Evolutionary conservation across 2,113 vertebrate genomes (phyloP).

Genomic region (Loxodonta africana): DNA sequence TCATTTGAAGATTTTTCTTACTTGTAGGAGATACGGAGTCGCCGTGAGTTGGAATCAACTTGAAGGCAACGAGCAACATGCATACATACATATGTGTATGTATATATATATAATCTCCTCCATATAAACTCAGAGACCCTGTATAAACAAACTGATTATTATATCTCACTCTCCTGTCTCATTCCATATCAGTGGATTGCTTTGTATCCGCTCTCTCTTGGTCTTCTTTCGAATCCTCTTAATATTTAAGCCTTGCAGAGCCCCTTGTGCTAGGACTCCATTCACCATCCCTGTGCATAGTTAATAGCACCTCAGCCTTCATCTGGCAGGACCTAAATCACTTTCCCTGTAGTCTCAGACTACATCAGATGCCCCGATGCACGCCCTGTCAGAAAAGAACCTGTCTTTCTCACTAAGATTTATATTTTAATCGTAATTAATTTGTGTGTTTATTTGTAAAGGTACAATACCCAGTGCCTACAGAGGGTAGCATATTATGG

Average conservation of each 20-base stretch:
- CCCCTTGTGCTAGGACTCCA: background rate
- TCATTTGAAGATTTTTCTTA: background rate
- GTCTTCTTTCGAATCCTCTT: background rate
- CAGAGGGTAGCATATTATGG: background rate
- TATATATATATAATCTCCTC: background rate
- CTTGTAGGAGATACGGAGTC: too few species aligned
- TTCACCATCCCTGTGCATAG: background rate
- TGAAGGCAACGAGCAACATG: too few species aligned
- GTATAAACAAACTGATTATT: background rate
- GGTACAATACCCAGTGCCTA: background rate
- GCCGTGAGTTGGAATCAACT: too few species aligned
- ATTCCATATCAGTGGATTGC: background rate
- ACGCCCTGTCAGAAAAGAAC: background rate
- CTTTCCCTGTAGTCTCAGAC: background rate
- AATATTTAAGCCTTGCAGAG: background rate
- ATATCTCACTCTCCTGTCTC: background rate
- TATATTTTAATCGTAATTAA: constrained; percentile 16
- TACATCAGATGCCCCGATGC: background rate
- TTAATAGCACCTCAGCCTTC: background rate
- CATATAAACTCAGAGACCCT: background rate
- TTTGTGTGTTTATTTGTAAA: background rate
- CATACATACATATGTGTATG: too few species aligned
- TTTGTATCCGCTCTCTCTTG: background rate
- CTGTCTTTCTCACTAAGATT: background rate
- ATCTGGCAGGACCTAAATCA: background rate